These are phyloP conservation scores for Trematocara macrostoma DNA, from an alignment of 2,113 vertebrate species.

Conservation along the genomic window DNA sequence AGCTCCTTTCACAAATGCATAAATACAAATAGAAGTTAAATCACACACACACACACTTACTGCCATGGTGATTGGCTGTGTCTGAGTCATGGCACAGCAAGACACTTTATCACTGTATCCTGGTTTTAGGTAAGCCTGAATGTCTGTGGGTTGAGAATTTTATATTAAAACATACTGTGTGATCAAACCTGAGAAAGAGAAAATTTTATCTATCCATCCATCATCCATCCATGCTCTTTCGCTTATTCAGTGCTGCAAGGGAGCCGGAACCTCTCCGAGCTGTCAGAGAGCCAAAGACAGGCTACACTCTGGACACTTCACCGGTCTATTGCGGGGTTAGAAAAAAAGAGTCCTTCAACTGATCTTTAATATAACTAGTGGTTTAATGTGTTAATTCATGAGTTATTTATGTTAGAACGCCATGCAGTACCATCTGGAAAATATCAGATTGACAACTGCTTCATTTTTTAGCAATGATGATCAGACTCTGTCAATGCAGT, in stretches of 20 bases:
- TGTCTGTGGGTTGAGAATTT: not conserved
- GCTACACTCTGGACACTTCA: not conserved
- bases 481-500: not conserved
- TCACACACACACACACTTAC: not conserved
- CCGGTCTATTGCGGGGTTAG: not conserved
- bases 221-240: not conserved
- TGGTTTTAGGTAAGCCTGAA: not conserved
- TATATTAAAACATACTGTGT: not conserved
- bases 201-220: not conserved
- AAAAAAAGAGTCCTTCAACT: not conserved
- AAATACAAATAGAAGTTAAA: not conserved
- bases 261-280: not conserved
- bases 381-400: not conserved
- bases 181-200: not conserved
- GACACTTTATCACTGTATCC: constrained; percentile 9
- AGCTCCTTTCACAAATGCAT: not conserved
- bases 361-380: not conserved
- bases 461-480: not conserved
- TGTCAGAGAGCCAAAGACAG: not conserved
- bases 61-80: constrained; percentile 20
- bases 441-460: not conserved
- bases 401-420: not conserved
- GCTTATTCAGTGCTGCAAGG: not conserved
- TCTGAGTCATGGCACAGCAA: not conserved
- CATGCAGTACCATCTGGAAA: not conserved